phyloP scores from a whole-genome alignment of 2,888 invertebrate species.

The Zeuzera pyrina region DNA sequence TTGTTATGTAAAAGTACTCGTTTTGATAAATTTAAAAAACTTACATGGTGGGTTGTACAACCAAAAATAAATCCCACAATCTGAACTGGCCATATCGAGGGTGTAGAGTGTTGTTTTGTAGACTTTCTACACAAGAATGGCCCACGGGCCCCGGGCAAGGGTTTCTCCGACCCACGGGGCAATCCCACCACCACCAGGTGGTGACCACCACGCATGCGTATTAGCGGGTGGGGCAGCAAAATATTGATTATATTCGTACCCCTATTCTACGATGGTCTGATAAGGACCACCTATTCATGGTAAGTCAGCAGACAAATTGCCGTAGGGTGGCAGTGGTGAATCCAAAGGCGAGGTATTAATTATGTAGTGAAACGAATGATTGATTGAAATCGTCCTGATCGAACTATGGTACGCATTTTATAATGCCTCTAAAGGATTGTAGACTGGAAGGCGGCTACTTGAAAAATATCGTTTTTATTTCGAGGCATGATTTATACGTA shows the following conservation, averaged over 20 bases:
- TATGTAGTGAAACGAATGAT: conserved; percentile 60
- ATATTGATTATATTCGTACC: conserved; percentile 64
- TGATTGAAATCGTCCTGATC: conserved; percentile 42
- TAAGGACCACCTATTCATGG: conserved; percentile 50
- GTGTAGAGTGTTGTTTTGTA: conserved; percentile 23
- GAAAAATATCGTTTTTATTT: no score
- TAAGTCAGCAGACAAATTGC: conserved; percentile 56
- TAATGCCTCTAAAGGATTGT: no score
- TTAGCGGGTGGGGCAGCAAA: conserved; percentile 45
- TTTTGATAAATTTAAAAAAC: conserved; percentile 8
- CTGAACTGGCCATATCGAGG: conserved; percentile 11
- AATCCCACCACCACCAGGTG: conserved; percentile 56
- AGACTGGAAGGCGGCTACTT: no score
- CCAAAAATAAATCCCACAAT: conserved; percentile 9
- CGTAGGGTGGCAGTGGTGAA: conserved; percentile 40
- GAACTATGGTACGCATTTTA: conserved; percentile 17
- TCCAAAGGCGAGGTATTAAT: conserved; percentile 51
- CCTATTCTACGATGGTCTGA: conserved; percentile 56
- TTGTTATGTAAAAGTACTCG: conserved; percentile 10
- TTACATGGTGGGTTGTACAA: conserved; percentile 23
- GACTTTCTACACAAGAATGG: conserved; percentile 46
- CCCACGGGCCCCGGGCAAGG: conserved; percentile 37
- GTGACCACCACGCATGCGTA: conserved; percentile 58
- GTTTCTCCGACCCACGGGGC: conserved; percentile 41
- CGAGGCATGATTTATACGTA: no score